These are phyloP conservation scores for Ephialtes manifestator DNA, from an alignment of 2,888 invertebrate genomes.

Conservation along the genomic window DNA sequence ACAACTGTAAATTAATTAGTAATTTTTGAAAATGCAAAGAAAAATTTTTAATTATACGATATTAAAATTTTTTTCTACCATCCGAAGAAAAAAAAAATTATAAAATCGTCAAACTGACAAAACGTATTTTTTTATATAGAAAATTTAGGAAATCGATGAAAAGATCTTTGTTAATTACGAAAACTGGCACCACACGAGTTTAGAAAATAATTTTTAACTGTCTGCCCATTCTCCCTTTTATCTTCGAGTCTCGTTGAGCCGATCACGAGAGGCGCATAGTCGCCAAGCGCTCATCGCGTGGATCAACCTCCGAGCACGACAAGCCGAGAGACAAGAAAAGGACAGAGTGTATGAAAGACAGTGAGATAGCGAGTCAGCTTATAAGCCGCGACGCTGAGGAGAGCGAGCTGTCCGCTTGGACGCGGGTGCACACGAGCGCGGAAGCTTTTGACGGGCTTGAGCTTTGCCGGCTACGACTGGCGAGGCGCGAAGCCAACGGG, in stretches of 20 bases:
- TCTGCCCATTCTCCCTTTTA: too few species aligned
- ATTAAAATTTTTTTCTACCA: too few species aligned
- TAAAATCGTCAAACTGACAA: too few species aligned
- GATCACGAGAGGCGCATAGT: background rate
- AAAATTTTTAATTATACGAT: too few species aligned
- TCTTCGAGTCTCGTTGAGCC: background rate
- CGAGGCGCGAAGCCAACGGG: slow-evolving; percentile 60
- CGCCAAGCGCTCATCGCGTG: background rate
- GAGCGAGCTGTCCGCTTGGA: slow-evolving; percentile 52
- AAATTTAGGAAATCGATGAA: too few species aligned
- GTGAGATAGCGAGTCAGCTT: slow-evolving; percentile 52
- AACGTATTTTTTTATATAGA: too few species aligned
- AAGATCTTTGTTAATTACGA: too few species aligned
- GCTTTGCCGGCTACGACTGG: slow-evolving; percentile 48
- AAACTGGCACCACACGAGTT: too few species aligned
- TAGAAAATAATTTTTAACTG: too few species aligned
- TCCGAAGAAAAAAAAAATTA: too few species aligned
- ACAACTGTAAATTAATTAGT: too few species aligned
- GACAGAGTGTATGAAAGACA: slow-evolving; percentile 5
- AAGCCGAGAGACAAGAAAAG: background rate
- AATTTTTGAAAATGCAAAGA: too few species aligned
- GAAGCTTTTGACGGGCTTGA: slow-evolving; percentile 66
- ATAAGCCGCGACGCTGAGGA: slow-evolving; percentile 44
- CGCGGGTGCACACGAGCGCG: slow-evolving; percentile 51
- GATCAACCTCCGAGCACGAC: background rate